Base-by-base conservation (phyloP, 2,888 invertebrate genomes). In the Apamea anceps region DNA sequence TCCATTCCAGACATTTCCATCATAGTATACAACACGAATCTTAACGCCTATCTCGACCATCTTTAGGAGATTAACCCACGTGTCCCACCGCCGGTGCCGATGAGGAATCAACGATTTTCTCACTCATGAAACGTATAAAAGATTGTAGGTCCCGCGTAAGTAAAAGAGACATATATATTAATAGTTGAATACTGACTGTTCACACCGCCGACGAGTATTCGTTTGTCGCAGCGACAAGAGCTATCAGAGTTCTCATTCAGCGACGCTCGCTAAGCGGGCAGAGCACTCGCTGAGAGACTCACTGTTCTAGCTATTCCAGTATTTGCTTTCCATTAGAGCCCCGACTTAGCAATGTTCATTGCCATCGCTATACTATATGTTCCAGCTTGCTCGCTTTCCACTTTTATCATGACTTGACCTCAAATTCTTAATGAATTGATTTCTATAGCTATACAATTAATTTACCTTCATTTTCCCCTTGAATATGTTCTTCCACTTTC, bases 391-490 rank as follows among this genome's bases (percentile, higher is more conserved):
- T n/a, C 15, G 66, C 15, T 42, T 45, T 15, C 60, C 62, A 37
- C n/a, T 62, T 42, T 25, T 37, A 54, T 13, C 8, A 42, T 57
- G 32, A 75, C 5, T 75, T 54, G 54, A 32, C 13, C 18, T 28
- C 21, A 18, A n/a, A 42, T n/a, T 62, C 37, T n/a, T 57, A 62
- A 4, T 5, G 68, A 63, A 6, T 73, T 37, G 37, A 66, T 37
- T 62, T 37, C 7, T 57, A 45, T 32, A 32, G 13, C 6, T 25
- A 6, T 54, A 72, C 37, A 65, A 65, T n/a, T 45, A 74, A n/a
- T 71, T 87, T 85, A 85, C 85, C 85, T 85, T 71, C 0, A 80
- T 60, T 84, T 74, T 74, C 13, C 1, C 48, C 51, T 74, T 76
- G 15, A 85, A 0, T 21, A 74, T 10, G n/a, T 51, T 60, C 75